Base-by-base conservation (phyloP, 2,888 invertebrate species). In the Drosophila prostipennis region DNA sequence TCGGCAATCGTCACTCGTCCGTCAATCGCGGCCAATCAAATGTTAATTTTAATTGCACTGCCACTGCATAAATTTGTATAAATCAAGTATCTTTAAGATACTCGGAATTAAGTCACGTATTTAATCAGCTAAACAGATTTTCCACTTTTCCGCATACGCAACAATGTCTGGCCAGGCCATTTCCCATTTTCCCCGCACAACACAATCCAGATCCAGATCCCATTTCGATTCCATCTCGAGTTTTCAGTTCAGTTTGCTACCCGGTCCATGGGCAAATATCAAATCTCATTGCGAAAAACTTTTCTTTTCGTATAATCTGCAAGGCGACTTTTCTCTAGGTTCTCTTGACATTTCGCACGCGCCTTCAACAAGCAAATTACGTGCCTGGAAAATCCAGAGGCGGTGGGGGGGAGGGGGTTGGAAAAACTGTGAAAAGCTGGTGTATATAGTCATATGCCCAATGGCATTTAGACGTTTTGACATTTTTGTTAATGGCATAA, bases 21-120 rank as follows among this genome's bases (percentile, higher is more conserved):
- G 48, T 26, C 53, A 46, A 37, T 61, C 46, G 37, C 26, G 14
- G 53, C 53, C 64, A 65, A 39, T 64, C 63, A 63, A 65, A 65
- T 54, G 48, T 40, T 16, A 19, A 67, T 68, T 67, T 32, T 48
- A 67, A 68, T 67, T 67, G 65, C 65, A 55, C 40, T 67, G 55
- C 55, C 67, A 45, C 48, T 48, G 65, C 65, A 67, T 67, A 67
- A 55, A 67, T 67, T 57, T 26, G 60, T 58, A 55, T 57, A 39
- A 54, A 49, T 64, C 58, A 32, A 16, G 63, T 54, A 45, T 45
- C 53, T 70, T 60, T 19, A 69, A 70, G 69, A 46, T 72, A 71
- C 48, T 23, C 59, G 67, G 79, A 87, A 91, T 91, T 91, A 90
- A 89, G 90, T 91, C 90, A 91, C 90, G 90, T 91, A 90, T 91